phyloP scores from a whole-genome alignment of 2,113 vertebrate species.

The Lasiurus borealis region DNA sequence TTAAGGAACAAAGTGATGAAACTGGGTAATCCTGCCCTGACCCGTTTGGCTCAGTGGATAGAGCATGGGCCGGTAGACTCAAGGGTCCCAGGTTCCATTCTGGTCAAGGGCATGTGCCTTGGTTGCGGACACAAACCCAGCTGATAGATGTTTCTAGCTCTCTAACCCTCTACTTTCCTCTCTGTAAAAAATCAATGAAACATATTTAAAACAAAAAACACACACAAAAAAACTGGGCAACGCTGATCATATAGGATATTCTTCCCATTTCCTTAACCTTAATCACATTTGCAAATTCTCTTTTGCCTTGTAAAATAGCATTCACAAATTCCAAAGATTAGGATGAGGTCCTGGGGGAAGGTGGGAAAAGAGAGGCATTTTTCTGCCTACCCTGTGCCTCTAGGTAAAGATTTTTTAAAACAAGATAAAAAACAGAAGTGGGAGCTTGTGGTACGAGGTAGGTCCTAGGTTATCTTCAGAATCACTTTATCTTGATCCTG shows the following conservation, averaged over 20 bases:
- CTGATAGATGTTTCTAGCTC: too few relatives aligned
- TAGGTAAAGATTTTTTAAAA: neutral
- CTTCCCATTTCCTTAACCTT: neutral
- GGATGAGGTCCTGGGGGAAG: neutral
- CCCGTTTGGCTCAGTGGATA: too few relatives aligned
- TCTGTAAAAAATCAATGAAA: too few relatives aligned
- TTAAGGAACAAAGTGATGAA: neutral
- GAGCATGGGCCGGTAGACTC: too few relatives aligned
- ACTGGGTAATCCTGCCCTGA: neutral
- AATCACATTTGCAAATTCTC: neutral
- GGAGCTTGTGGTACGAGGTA: neutral
- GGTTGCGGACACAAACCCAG: too few relatives aligned
- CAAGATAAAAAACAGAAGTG: neutral
- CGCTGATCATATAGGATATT: neutral
- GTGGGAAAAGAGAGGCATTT: neutral
- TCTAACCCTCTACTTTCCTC: too few relatives aligned
- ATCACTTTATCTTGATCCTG: conserved; percentile 21
- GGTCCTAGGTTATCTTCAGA: conserved; percentile 38
- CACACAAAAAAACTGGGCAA: neutral
- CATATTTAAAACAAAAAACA: too few relatives aligned
- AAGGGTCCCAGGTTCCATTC: too few relatives aligned
- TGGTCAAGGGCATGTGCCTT: too few relatives aligned
- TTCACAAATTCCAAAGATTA: neutral
- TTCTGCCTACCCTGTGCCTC: neutral
- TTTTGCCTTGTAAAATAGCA: neutral